Evolutionary conservation across 30 jellyfish, hydroid and myxozoan species (phyloP), one percentile per base, ranked within the genome.

Genomic region (Haliclystus octoradiatus): DNA sequence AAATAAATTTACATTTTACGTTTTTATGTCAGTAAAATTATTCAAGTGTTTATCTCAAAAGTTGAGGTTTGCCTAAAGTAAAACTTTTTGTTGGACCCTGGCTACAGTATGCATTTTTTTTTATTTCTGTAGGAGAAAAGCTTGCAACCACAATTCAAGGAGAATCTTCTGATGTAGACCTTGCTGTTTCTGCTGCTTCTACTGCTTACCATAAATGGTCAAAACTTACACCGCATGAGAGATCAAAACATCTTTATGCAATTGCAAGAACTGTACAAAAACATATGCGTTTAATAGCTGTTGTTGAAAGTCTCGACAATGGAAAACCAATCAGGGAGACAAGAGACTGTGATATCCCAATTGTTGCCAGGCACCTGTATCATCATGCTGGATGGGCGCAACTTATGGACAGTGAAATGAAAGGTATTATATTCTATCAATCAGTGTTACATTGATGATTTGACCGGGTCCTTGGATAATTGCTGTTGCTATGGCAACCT

Each of bases 321-420:
- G 97, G 97, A 2, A 88, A 88, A 35, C 94, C 97, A 29, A 88
- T 88, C 26, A 57, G 97, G 33, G 97, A 88, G 52, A 79, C 97
- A 49, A 69, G 97, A 49, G 97, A 88, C 69, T 89, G 77, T 69
- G 97, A 88, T 66, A 53, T 72, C 3, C 97, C 71, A 61, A 82
- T 81, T 51, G 97, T 88, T 26, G 97, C 87, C 31, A 75, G 97
- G 50, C 97, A 88, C 68, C 80, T 88, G 1, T 88, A 88, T 65
- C 97, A 88, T 65, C 97, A 88, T 88, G 97, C 93, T 24, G 97
- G 97, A 13, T 88, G 97, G 97, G 97, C 97, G 0, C 88, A 88
- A 52, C 50, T 88, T 40, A 88, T 88, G 97, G 97, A 81, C 13
- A 88, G 90, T 1, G 97, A 88, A 62, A 81, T 88, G 97, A 81